A percentile compares a stretch with the other conserved stretches of the same genome.
phyloP scores from a whole-genome alignment of 2,797 vertebrate species.

The Erpetoichthys calabaricus region DNA sequence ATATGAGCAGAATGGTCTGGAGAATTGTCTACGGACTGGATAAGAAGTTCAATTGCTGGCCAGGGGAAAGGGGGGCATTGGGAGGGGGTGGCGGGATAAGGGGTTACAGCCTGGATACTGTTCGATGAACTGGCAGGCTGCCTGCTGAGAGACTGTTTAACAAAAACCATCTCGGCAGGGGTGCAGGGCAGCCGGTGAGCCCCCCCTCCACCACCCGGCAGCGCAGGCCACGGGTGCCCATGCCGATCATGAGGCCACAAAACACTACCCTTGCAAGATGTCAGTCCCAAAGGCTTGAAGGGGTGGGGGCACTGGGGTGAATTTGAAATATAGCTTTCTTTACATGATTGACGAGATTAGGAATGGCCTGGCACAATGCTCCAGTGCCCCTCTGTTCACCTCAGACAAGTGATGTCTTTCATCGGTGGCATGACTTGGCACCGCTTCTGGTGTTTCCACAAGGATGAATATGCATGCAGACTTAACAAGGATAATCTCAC shows the following conservation, averaged over 20 bases:
- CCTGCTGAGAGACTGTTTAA: neutral
- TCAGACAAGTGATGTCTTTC: constrained; percentile 33
- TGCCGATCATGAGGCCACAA: neutral
- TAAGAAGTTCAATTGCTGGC: neutral
- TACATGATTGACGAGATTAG: constrained; percentile 11
- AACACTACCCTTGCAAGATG: constrained; percentile 7
- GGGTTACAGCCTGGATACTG: neutral
- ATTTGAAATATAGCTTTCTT: constrained; percentile 5
- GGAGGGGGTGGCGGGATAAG: neutral
- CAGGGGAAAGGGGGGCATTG: neutral
- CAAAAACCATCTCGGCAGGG: neutral
- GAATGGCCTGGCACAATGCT: constrained; percentile 28
- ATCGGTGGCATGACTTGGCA: constrained; percentile 11
- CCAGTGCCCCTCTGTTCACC: constrained; percentile 50
- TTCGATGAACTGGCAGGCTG: neutral
- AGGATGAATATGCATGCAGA: constrained; percentile 56
- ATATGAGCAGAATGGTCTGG: too few species aligned
- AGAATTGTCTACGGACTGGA: too few species aligned
- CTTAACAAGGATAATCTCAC: constrained; percentile 65
- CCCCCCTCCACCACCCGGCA: constrained; percentile 3
- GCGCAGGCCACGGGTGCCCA: neutral
- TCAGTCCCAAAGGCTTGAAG: neutral
- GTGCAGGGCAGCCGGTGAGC: constrained; percentile 2
- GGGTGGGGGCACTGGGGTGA: neutral
- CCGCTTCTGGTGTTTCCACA: constrained; percentile 5